Conservation (phyloP, 2,888 invertebrate species). For the Cheilosia vulpina region DNA sequence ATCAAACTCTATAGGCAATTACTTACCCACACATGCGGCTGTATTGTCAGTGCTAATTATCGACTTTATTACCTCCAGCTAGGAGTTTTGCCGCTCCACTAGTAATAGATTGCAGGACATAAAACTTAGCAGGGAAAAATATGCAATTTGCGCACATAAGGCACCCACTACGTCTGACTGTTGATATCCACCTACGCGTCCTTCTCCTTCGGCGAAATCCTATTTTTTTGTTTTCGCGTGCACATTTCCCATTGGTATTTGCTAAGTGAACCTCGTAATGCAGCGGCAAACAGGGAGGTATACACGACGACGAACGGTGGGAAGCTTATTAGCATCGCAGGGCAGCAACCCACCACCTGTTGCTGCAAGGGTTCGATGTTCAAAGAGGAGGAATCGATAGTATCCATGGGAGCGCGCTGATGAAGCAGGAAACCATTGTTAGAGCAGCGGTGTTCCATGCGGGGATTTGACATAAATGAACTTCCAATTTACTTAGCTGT, state of each 20-base stretch:
- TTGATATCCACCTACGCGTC: not conserved
- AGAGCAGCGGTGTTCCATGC: conserved; percentile 9
- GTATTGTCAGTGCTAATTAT: conserved; percentile 21
- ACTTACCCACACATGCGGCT: not conserved
- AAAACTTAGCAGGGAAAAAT: not conserved
- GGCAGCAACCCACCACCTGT: conserved; percentile 41
- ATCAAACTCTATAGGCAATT: not conserved
- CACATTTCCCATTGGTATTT: conserved; percentile 35
- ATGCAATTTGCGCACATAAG: not conserved
- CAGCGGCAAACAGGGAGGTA: not conserved
- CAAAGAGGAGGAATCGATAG: not conserved
- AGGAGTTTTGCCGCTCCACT: not conserved
- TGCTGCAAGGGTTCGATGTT: not conserved
- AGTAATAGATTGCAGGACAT: not conserved
- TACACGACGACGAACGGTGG: not conserved
- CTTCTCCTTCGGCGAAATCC: not conserved
- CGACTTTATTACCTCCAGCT: conserved; percentile 11
- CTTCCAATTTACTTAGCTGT: conserved; percentile 66
- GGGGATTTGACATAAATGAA: conserved; percentile 57
- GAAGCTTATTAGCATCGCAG: conserved; percentile 43
- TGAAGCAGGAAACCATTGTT: conserved; percentile 49
- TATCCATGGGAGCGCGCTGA: conserved; percentile 7
- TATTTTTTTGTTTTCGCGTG: not conserved
- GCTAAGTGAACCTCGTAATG: conserved; percentile 38
- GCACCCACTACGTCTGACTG: not conserved